Evolutionary conservation across 2,113 vertebrate species (phyloP).

Genomic region (Aleadryas rufinucha): DNA sequence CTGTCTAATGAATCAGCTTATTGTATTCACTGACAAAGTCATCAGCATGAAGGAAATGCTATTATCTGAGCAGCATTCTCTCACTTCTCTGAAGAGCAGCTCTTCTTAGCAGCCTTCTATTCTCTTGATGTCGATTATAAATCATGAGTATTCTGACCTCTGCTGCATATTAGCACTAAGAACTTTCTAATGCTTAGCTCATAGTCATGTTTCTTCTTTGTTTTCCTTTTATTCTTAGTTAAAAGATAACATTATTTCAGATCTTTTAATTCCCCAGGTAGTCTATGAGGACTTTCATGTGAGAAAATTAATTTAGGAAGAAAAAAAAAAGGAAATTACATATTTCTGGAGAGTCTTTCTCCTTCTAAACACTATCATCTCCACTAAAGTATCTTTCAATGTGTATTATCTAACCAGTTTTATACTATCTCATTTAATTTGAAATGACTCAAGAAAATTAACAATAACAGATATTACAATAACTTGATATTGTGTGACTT

Average conservation of each 20-base stretch:
- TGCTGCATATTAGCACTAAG: not conserved
- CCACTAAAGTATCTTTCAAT: not conserved
- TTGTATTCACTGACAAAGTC: constrained; percentile 10
- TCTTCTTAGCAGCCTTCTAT: not conserved
- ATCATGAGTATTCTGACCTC: constrained; percentile 16
- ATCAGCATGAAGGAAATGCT: not conserved
- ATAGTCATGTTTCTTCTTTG: not conserved
- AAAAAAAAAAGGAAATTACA: not conserved
- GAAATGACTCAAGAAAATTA: not conserved
- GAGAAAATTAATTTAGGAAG: not conserved
- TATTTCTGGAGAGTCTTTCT: not conserved
- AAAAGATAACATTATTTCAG: not conserved
- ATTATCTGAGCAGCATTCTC: not conserved
- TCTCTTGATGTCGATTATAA: not conserved
- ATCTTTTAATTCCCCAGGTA: not conserved
- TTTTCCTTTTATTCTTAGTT: not conserved
- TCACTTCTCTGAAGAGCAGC: not conserved
- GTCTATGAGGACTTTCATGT: not conserved
- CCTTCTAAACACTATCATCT: not conserved
- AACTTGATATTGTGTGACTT: not conserved
- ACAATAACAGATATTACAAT: not conserved
- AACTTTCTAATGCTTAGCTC: not conserved
- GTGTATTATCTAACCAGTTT: not conserved
- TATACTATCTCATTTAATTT: not conserved
- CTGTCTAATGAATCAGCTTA: constrained; percentile 11